These are phyloP conservation scores for Rostratula benghalensis DNA, from an alignment of 2,113 vertebrate genomes.

Conservation along the genomic window DNA sequence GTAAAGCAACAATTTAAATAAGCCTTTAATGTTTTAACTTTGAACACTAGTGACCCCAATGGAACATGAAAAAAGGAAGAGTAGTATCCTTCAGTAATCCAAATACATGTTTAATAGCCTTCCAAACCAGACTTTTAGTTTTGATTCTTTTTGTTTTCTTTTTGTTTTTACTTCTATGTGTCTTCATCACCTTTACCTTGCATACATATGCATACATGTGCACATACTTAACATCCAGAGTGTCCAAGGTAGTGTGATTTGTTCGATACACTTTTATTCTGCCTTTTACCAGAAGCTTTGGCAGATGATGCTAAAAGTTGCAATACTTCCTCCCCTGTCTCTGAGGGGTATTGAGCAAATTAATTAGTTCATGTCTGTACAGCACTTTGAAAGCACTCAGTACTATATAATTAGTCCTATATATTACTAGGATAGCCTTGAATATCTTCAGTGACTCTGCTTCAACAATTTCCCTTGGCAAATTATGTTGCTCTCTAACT, in stretches of 20 bases:
- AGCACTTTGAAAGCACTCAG: slow-evolving; percentile 29
- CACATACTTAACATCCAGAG: not conserved
- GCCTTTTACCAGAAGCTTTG: not conserved
- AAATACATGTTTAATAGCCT: not conserved
- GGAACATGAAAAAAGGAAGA: not conserved
- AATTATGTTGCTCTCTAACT: slow-evolving; percentile 32
- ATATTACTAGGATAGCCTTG: not conserved
- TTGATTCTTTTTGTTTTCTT: not conserved
- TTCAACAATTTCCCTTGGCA: slow-evolving; percentile 8
- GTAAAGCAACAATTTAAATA: not conserved
- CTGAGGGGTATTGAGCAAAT: not conserved
- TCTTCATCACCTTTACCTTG: not conserved
- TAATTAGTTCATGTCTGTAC: slow-evolving; percentile 41
- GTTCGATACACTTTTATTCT: not conserved
- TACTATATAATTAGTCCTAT: slow-evolving; percentile 18
- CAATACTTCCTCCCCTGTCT: not conserved
- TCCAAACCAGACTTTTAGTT: not conserved
- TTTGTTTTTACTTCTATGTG: not conserved
- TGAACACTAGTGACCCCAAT: not conserved
- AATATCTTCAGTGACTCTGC: slow-evolving; percentile 27
- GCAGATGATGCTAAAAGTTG: not conserved
- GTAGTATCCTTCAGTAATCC: not conserved
- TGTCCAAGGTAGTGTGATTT: not conserved
- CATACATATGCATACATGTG: too few relatives aligned
- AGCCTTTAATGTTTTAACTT: not conserved